phyloP scores from a whole-genome alignment of 1,140 invertebrate genomes.

The Maconellicoccus hirsutus region DNA sequence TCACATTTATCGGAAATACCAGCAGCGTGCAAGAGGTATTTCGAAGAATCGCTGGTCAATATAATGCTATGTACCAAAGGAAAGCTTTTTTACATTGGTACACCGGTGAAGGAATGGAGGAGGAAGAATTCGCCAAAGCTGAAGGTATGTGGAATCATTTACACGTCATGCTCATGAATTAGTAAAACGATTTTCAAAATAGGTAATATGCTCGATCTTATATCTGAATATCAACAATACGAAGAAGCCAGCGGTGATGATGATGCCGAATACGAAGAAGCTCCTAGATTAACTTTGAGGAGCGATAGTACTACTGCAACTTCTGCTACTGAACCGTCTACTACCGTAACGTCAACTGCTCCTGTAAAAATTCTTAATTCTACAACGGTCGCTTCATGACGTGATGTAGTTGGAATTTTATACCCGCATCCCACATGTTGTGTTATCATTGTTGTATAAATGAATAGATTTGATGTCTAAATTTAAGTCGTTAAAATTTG shows the following conservation, averaged over 20 bases:
- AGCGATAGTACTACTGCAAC: too few relatives aligned
- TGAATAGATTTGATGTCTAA: too few relatives aligned
- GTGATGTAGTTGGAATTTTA: too few relatives aligned
- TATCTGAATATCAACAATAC: constrained; percentile 83
- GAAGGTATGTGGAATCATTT: constrained; percentile 29
- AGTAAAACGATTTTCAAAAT: too few relatives aligned
- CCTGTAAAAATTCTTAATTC: too few relatives aligned
- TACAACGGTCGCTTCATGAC: too few relatives aligned
- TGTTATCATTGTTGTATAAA: too few relatives aligned
- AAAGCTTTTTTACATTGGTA: constrained; percentile 70
- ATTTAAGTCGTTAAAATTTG: too few relatives aligned
- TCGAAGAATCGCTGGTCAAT: constrained; percentile 52
- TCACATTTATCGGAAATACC: constrained; percentile 58
- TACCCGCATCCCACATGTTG: too few relatives aligned
- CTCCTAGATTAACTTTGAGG: constrained; percentile 27
- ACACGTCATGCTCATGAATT: neutral
- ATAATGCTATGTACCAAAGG: constrained; percentile 58
- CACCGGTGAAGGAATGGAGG: constrained; percentile 75
- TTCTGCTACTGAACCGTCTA: too few relatives aligned
- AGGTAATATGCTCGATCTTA: constrained; percentile 67
- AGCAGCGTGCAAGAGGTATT: constrained; percentile 59
- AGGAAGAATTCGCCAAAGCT: constrained; percentile 71
- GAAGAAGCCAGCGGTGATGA: constrained; percentile 61
- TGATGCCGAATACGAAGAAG: constrained; percentile 34
- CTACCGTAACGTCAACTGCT: too few relatives aligned